Evolutionary conservation across 1,140 invertebrate species (phyloP).

Genomic region (Halictus rubicundus): DNA sequence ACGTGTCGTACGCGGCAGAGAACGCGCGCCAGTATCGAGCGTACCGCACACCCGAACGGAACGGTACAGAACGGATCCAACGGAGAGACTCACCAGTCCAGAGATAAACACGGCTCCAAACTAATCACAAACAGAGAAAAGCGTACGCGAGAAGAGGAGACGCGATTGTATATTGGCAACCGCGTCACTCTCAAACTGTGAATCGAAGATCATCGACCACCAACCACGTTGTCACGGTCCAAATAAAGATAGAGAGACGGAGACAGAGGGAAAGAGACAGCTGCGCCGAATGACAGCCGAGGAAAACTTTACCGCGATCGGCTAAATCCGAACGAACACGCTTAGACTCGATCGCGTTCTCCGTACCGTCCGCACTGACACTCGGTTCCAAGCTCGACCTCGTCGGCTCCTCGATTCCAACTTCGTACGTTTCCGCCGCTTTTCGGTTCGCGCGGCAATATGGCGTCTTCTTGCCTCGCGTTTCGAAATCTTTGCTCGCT

Average conservation of each 20-base stretch:
- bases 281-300: slow-evolving; percentile 25
- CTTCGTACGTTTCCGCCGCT: slow-evolving; percentile 46
- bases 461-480: neutral
- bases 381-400: slow-evolving; percentile 48
- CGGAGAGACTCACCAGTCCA: neutral
- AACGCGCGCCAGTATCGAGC: neutral
- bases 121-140: neutral
- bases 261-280: neutral
- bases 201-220: neutral
- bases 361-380: slow-evolving; percentile 60
- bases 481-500: neutral
- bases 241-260: slow-evolving; percentile 5
- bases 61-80: neutral
- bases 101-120: neutral
- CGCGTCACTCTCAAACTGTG: slow-evolving; percentile 44
- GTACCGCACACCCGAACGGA: neutral
- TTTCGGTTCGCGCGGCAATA: slow-evolving; percentile 30
- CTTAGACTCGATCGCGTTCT: slow-evolving; percentile 61
- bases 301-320: slow-evolving; percentile 52
- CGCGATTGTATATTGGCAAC: slow-evolving; percentile 4
- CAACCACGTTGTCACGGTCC: slow-evolving; percentile 41
- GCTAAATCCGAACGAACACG: slow-evolving; percentile 55
- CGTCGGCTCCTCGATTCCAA: neutral
- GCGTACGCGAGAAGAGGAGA: slow-evolving; percentile 19
- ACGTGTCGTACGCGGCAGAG: slow-evolving; percentile 26